These are phyloP conservation scores for Pseudochaenichthys georgianus DNA, from an alignment of 2,797 vertebrate species.

Conservation along the genomic window DNA sequence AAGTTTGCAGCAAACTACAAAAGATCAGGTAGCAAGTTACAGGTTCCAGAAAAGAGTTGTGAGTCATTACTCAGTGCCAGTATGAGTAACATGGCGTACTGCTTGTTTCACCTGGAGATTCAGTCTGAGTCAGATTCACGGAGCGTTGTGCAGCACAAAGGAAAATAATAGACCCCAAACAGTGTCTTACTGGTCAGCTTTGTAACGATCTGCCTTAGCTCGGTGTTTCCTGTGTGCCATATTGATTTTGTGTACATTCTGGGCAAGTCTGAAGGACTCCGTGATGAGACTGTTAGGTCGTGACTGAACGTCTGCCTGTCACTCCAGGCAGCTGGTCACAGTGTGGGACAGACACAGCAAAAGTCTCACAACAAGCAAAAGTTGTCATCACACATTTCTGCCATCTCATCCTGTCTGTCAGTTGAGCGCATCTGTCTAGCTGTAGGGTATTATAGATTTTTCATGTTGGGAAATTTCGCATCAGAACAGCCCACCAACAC, in stretches of 20 bases:
- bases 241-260: slow-evolving; percentile 64
- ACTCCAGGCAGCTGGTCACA: slow-evolving; percentile 35
- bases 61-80: background rate
- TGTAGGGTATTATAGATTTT: background rate
- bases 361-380: slow-evolving; percentile 49
- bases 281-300: slow-evolving; percentile 58
- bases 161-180: slow-evolving; percentile 32
- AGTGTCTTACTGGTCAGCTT: slow-evolving; percentile 12
- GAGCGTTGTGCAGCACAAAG: slow-evolving; percentile 19
- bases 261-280: slow-evolving; percentile 47
- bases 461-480: slow-evolving; percentile 20
- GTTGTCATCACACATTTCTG: slow-evolving; percentile 37
- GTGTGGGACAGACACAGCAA: slow-evolving; percentile 22
- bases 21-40: too few relatives aligned
- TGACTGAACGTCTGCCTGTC: slow-evolving; percentile 52
- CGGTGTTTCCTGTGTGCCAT: slow-evolving; percentile 45
- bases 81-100: background rate
- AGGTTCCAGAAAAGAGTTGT: too few relatives aligned
- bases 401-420: slow-evolving; percentile 32
- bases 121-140: slow-evolving; percentile 5
- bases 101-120: slow-evolving; percentile 8
- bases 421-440: slow-evolving; percentile 19
- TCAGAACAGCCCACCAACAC: slow-evolving; percentile 10
- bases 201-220: slow-evolving; percentile 46
- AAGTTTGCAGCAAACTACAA: too few relatives aligned